phyloP scores from a whole-genome alignment of 2,113 vertebrate species.

The Macrotus californicus region DNA sequence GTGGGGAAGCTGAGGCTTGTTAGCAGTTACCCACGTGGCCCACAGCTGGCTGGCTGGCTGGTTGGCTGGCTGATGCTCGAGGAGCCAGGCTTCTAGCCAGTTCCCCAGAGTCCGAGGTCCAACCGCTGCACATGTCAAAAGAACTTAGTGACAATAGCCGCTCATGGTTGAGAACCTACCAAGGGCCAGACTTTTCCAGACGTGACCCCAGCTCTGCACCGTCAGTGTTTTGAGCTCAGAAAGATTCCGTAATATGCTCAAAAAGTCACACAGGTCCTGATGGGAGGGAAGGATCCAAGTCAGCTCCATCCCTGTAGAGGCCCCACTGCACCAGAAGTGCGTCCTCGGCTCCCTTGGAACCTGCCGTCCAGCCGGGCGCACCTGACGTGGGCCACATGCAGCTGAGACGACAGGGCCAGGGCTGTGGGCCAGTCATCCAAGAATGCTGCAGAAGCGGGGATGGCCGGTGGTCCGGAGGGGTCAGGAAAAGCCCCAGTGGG shows the following conservation, averaged over 20 bases:
- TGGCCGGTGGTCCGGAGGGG: fast-evolving
- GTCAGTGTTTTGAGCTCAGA: neutral
- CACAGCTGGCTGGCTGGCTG: neutral
- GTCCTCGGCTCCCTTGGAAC: neutral
- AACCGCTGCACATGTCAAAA: neutral
- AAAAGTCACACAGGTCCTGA: neutral
- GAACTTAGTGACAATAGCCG: neutral
- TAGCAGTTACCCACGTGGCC: neutral
- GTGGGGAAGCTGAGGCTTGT: neutral
- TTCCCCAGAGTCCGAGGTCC: no score
- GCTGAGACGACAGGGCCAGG: neutral
- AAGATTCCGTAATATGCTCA: neutral
- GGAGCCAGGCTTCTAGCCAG: neutral
- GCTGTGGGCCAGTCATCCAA: fast-evolving
- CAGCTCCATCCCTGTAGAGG: neutral
- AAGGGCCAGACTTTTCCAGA: neutral
- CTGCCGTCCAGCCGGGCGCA: neutral
- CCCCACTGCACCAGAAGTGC: neutral
- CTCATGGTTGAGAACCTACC: neutral
- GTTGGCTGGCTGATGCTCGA: neutral
- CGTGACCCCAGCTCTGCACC: neutral
- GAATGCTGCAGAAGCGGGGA: neutral
- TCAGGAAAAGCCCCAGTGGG: neutral
- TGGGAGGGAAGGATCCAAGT: neutral
- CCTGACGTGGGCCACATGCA: fast-evolving